A percentile compares a stretch with the other conserved stretches of the same genome.
phyloP scores from a whole-genome alignment of 2,888 invertebrate genomes.

The Drosophila cyrtoloma region DNA sequence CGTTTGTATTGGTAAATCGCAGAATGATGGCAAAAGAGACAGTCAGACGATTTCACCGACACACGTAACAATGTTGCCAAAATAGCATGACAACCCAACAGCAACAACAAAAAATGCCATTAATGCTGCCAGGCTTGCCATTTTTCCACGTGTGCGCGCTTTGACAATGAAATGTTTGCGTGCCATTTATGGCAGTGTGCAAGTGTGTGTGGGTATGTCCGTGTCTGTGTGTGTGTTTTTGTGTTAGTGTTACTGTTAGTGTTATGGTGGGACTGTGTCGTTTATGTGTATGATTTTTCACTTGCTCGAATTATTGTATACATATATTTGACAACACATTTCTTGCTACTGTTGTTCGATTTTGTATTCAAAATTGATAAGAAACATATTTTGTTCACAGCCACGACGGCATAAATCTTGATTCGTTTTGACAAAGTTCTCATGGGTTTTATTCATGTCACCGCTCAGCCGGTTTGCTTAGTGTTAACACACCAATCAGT shows the following conservation, averaged over 20 bases:
- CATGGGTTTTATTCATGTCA: neutral
- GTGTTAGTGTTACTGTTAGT: constrained; percentile 42
- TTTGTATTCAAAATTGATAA: constrained; percentile 59
- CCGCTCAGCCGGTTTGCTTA: neutral
- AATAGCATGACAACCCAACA: constrained; percentile 68
- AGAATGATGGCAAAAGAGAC: constrained; percentile 47
- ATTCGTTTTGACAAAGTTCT: neutral
- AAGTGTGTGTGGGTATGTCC: constrained; percentile 8
- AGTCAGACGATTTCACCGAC: constrained; percentile 54
- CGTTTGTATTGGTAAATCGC: constrained; percentile 57
- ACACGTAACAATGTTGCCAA: constrained; percentile 74
- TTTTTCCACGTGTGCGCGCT: constrained; percentile 68
- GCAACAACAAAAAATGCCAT: constrained; percentile 52
- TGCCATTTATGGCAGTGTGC: constrained; percentile 38
- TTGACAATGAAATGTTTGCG: constrained; percentile 73
- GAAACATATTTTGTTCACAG: constrained; percentile 44
- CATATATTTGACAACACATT: constrained; percentile 68
- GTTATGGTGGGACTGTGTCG: constrained; percentile 41
- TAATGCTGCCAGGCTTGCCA: constrained; percentile 63
- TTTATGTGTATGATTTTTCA: constrained; percentile 80
- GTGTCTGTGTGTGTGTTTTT: constrained; percentile 49
- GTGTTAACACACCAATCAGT: neutral
- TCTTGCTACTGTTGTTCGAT: constrained; percentile 48
- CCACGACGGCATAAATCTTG: constrained; percentile 26
- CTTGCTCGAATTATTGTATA: constrained; percentile 66